Conservation (phyloP, 2,797 vertebrate genomes). For the Myotis myotis region DNA sequence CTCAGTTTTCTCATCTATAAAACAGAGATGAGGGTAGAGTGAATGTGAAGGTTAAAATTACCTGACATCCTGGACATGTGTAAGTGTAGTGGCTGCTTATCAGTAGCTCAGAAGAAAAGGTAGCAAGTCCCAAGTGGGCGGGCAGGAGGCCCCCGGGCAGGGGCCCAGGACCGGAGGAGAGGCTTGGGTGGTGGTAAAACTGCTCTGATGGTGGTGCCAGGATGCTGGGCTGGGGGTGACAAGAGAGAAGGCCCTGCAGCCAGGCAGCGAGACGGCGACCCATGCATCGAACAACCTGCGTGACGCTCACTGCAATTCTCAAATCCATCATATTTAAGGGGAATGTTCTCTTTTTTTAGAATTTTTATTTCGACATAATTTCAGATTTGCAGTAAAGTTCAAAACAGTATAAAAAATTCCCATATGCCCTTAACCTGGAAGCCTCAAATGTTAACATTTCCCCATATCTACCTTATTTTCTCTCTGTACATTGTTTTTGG, state of each 20-base stretch:
- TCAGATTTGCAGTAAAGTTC: neutral
- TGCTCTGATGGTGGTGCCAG: neutral
- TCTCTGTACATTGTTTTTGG: neutral
- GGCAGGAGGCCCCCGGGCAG: neutral
- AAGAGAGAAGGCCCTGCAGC: fast-evolving
- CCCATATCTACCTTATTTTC: neutral
- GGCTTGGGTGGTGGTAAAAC: neutral
- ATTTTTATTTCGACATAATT: neutral
- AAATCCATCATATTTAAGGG: neutral
- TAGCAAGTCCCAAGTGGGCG: neutral
- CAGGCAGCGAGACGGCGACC: fast-evolving
- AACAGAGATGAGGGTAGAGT: neutral
- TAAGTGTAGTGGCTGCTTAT: neutral
- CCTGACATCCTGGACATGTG: neutral
- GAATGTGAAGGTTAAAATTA: fast-evolving
- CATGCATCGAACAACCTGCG: neutral
- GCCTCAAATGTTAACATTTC: neutral
- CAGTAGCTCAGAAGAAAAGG: neutral
- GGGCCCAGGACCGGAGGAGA: neutral
- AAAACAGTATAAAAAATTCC: neutral
- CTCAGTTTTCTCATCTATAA: neutral
- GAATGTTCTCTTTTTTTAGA: neutral
- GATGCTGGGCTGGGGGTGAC: neutral
- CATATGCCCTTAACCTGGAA: neutral
- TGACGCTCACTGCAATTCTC: neutral